Evolutionary conservation across 2,888 invertebrate species (phyloP), one percentile per base, ranked within the genome.

Genomic region (Phania funesta): DNA sequence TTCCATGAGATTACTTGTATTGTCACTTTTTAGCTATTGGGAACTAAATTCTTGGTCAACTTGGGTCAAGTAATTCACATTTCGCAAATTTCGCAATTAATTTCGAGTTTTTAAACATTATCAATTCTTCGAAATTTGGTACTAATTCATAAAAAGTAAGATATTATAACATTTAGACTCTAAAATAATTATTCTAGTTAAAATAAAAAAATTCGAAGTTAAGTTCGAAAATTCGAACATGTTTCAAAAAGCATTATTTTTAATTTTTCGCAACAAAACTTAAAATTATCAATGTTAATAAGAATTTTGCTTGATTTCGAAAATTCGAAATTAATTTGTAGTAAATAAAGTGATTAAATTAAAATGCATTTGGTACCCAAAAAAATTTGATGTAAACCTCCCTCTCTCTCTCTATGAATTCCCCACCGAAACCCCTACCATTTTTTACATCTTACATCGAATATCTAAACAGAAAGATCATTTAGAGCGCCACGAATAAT

Each of bases 401-500:
- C n/a, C n/a, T n/a, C n/a, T n/a, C n/a, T n/a, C n/a, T n/a, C 8
- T 20, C 2, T 11, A 22, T 22, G 6, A 48, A 20, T 48, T 22
- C 5, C 11, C 3, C 13, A 13, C 58, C 13, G 50, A 4, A 64
- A 65, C 11, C 74, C 64, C 74, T 74, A 44, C 3, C n/a, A 16
- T 26, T 5, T 35, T 35, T 56, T 54, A 24, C 46, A 65, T 35
- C 46, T 56, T 32, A 54, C 38, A 64, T 3, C 38, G 18, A 20
- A 29, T 56, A 71, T 71, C 71, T 65, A 56, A 71, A 64, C 56
- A 64, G 48, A 2, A 64, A 54, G 35, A 64, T 70, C 70, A 56
- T 70, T 78, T 64, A 64, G 77, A 78, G 64, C 56, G 38, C 62
- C 38, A 71, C n/a, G 64, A 78, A 78, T 78, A 78, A 71, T 78